These are phyloP conservation scores for Noctua fimbriata DNA, from an alignment of 2,888 invertebrate genomes.

Conservation along the genomic window DNA sequence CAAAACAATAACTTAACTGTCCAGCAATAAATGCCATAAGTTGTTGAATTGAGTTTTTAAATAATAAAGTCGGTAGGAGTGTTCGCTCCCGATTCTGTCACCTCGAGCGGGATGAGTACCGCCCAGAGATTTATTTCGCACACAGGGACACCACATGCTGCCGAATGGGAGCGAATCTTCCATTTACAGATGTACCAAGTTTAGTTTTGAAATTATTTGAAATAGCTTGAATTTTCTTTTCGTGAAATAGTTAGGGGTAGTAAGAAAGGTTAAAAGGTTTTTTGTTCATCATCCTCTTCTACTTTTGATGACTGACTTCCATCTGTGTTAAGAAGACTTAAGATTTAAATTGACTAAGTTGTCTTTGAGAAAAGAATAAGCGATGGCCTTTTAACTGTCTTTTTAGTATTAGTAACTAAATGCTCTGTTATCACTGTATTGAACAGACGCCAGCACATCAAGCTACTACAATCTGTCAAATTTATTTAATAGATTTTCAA, in stretches of 20 bases:
- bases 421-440: background rate
- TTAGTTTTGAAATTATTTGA: slow-evolving; percentile 7
- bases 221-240: background rate
- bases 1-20: slow-evolving; percentile 47
- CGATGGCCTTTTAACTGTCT: background rate
- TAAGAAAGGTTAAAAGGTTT: background rate
- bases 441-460: too few species aligned
- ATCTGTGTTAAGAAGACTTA: too few species aligned
- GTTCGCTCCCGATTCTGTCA: slow-evolving; percentile 77
- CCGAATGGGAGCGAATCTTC: slow-evolving; percentile 16
- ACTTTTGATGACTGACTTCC: background rate
- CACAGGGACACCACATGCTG: slow-evolving; percentile 40
- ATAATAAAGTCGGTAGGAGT: slow-evolving; percentile 73
- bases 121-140: slow-evolving; percentile 76
- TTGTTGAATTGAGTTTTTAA: slow-evolving; percentile 66
- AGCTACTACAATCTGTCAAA: too few species aligned
- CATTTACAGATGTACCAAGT: slow-evolving; percentile 29
- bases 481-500: too few species aligned
- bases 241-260: background rate
- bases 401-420: background rate
- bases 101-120: slow-evolving; percentile 69
- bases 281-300: background rate
- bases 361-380: background rate
- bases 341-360: too few species aligned
- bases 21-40: slow-evolving; percentile 52